These are phyloP conservation scores for Camelus dromedarius DNA, from an alignment of 2,113 vertebrate genomes.

Conservation along the genomic window DNA sequence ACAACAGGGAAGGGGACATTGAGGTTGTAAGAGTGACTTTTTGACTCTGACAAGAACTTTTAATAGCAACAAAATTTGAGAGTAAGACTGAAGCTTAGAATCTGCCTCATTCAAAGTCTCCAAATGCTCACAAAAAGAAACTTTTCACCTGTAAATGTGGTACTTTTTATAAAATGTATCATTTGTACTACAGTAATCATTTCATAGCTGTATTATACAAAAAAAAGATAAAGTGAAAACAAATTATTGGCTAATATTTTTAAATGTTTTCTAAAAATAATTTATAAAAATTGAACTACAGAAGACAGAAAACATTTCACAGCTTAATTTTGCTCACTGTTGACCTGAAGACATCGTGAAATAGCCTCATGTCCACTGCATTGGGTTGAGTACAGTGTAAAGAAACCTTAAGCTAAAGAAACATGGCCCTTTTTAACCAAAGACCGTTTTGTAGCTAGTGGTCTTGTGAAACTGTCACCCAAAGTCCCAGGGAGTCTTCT, in stretches of 20 bases:
- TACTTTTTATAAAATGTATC: background rate
- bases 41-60: slow-evolving; percentile 43
- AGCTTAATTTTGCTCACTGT: slow-evolving; percentile 27
- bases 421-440: background rate
- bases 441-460: background rate
- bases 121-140: background rate
- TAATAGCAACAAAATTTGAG: slow-evolving; percentile 41
- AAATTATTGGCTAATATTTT: slow-evolving; percentile 12
- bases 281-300: slow-evolving; percentile 37
- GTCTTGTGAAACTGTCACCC: background rate
- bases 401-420: background rate
- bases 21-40: slow-evolving; percentile 37
- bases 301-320: background rate
- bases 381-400: background rate
- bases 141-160: background rate
- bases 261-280: slow-evolving; percentile 24
- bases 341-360: background rate
- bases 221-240: slow-evolving; percentile 10
- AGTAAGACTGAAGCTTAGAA: slow-evolving; percentile 49
- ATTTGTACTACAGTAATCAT: background rate
- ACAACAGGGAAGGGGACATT: background rate
- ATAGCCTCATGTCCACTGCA: background rate
- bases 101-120: slow-evolving; percentile 48
- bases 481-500: background rate
- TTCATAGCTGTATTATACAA: background rate